Conservation (phyloP, 2,113 vertebrate species). For the Turnix velox region DNA sequence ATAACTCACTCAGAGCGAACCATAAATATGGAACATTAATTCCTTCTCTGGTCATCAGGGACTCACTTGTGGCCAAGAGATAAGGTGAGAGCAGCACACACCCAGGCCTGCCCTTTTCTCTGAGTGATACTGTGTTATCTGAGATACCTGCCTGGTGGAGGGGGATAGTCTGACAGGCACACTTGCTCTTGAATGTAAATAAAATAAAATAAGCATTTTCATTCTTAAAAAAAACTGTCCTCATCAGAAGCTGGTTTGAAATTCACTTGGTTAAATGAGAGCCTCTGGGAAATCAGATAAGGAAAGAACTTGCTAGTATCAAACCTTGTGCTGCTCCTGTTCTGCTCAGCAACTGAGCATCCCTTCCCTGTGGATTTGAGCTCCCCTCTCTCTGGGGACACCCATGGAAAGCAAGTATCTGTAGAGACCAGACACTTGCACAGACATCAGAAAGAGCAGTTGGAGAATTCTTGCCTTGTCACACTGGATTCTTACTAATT, state of each 20-base stretch:
- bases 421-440: not conserved
- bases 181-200: not conserved
- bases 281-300: not conserved
- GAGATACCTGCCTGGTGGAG: slow-evolving; percentile 4
- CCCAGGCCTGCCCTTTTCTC: slow-evolving; percentile 14
- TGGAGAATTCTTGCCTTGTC: not conserved
- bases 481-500: not conserved
- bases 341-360: not conserved
- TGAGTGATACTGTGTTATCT: slow-evolving; percentile 41
- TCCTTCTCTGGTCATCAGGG: not conserved
- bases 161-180: not conserved
- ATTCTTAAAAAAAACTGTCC: not conserved
- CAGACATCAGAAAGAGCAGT: not conserved
- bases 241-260: not conserved
- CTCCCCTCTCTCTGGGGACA: not conserved
- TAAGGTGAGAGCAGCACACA: slow-evolving; percentile 16
- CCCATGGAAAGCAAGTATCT: not conserved
- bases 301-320: not conserved
- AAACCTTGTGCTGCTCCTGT: not conserved
- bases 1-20: not conserved
- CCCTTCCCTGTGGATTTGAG: not conserved
- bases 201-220: not conserved
- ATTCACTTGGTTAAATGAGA: not conserved
- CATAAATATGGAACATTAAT: not conserved
- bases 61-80: slow-evolving; percentile 35